Evolutionary conservation across 2,797 vertebrate genomes (phyloP).

Genomic region (Mormyrus proboscirostris): DNA sequence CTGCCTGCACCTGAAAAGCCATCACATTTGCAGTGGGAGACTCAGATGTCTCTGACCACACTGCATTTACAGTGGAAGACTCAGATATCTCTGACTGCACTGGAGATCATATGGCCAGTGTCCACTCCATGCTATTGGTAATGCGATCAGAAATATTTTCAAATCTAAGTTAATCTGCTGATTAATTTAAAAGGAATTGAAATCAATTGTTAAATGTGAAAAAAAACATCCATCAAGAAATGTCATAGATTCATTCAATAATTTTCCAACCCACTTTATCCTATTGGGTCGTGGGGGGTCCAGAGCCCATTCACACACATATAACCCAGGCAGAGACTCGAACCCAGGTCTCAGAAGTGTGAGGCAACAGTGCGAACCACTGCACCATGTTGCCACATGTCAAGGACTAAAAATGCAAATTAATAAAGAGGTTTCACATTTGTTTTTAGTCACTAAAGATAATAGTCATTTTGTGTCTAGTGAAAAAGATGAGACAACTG

Average conservation of each 20-base stretch:
- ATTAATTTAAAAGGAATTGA: neutral
- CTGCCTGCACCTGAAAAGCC: neutral
- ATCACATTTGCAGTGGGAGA: neutral
- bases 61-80: neutral
- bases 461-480: neutral
- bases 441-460: neutral
- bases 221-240: neutral
- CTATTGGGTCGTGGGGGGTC: too few relatives aligned
- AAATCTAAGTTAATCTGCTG: neutral
- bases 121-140: neutral
- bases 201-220: neutral
- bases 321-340: too few relatives aligned
- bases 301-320: too few relatives aligned
- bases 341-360: too few relatives aligned
- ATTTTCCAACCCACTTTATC: too few relatives aligned
- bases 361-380: too few relatives aligned
- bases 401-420: neutral
- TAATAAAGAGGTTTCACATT: neutral
- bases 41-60: neutral
- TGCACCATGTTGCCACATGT: too few relatives aligned
- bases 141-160: neutral
- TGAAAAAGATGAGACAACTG: neutral
- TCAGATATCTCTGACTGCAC: neutral
- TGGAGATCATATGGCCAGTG: neutral
- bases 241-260: neutral